Base-by-base conservation (phyloP, 2,797 vertebrate genomes). In the Pangasius krempfi region DNA sequence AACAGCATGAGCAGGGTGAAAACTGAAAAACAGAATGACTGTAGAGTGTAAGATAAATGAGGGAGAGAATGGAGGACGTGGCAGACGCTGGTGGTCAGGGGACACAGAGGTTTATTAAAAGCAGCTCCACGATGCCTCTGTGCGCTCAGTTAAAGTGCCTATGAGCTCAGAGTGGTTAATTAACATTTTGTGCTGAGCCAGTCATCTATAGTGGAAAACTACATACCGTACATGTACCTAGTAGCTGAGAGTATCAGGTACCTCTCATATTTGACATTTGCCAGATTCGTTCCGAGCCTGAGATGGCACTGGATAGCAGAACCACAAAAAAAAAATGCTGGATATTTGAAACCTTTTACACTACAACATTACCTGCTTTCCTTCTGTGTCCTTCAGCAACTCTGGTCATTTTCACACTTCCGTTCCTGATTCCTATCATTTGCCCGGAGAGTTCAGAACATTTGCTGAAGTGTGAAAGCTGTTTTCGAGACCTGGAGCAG, bases 1-100 rank as follows among this genome's bases (percentile, higher is more conserved):
- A 80, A 25, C 25, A 50, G 44, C 40, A 13, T 9, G n/a, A 79
- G 50, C 76, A 80, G 78, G 30, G 7, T 30, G 78, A 33, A 56
- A 37, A 22, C 8, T 33, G 79, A 60, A 60, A 30, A n/a, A 20
- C 2, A 13, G 7, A 18, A 30, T 30, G 30, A 58, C 10, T 33
- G 16, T 58, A 56, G 27, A 47, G 85, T 81, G 30, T 14, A 79
- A 84, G 73, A 75, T 89, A 86, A 81, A 87, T 13, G 85, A 68
- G 86, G 20, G 33, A 25, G 75, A 78, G 27, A 3, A 58, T 70
- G 72, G 72, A 40, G 56, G 56, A 54, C 79, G 75, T 90, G 90
- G 89, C 82, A 73, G 40, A 60, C 25, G 40, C 60, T 5, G 40
- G 81, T 50, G 58, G 81, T 84, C 81, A 66, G 37, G 58, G 66